A percentile compares a stretch with the other conserved stretches of the same genome.
These are phyloP conservation scores for Cataglyphis cursor DNA, from an alignment of 2,888 invertebrate species.

Conservation along the genomic window DNA sequence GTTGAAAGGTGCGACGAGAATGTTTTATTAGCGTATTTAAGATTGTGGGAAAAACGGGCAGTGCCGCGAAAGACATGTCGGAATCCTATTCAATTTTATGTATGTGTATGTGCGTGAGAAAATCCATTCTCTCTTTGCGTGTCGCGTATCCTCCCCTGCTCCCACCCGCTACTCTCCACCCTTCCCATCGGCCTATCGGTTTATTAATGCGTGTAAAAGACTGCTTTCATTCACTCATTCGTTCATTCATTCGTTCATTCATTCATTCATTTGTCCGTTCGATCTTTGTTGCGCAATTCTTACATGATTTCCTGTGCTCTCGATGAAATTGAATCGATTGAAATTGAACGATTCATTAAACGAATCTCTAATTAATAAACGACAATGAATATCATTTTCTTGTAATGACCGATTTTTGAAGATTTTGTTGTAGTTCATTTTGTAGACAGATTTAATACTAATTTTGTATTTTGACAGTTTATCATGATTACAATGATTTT, in stretches of 20 bases:
- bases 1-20: constrained; percentile 91
- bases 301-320: constrained; percentile 11
- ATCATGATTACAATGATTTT: neutral
- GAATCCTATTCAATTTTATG: constrained; percentile 40
- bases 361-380: neutral
- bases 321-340: neutral
- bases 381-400: neutral
- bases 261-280: constrained; percentile 45
- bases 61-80: constrained; percentile 15
- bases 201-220: constrained; percentile 58
- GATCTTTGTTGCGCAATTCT: constrained; percentile 46
- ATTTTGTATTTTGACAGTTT: neutral
- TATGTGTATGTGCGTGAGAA: constrained; percentile 31
- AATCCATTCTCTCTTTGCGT: constrained; percentile 26
- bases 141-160: constrained; percentile 12
- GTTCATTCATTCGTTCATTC: constrained; percentile 39
- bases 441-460: neutral
- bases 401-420: neutral
- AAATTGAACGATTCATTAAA: neutral
- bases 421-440: neutral
- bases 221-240: constrained; percentile 45
- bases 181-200: constrained; percentile 25
- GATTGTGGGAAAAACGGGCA: constrained; percentile 12
- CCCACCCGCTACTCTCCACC: constrained; percentile 2
- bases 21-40: constrained; percentile 3